Evolutionary conservation across 2,113 vertebrate species (phyloP), one percentile per base, ranked within the genome.

Genomic region (Ramphastos sulfuratus): DNA sequence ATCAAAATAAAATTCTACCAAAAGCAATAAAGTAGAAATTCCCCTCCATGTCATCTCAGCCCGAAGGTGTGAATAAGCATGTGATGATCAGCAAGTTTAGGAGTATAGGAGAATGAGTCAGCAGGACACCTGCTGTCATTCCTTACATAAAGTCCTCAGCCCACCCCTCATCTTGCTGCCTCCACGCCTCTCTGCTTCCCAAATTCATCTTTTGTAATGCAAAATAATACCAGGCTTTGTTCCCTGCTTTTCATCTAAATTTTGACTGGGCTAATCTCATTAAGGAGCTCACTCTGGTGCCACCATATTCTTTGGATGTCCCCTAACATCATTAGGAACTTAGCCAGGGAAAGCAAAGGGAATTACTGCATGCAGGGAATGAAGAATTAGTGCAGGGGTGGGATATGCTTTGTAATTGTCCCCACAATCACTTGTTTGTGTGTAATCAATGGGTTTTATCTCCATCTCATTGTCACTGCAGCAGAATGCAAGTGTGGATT

Each of bases 251-350:
- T 97, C 96, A 97, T 96, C 95, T 96, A 96, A 97, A 98, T 97
- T 90, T 82, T 96, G 97, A 97, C 91, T 92, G 55, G 2, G 61
- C 93, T 98, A 97, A 98, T 98, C 97, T 97, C 95, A 95, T 98
- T 96, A 97, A 94, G 39, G 81, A 95, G 82, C 96, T 93, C 93
- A 95, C 91, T 93, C 87, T 64, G 71, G 85, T 94, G 96, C 89
- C 94, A 94, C 42, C 15, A 24, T 90, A 95, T 94, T 97, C 87
- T 96, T 74, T 61, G 71, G 59, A 63, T 96, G 94, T 89, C 87
- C 89, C 95, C 73, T 93, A 91, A 95, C 87, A 93, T 83, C 96
- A 96, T 95, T 97, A 96, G 82, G 81, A 93, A 92, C 54, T 94
- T 95, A 96, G 89, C 85, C 85, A 52, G 80, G 87, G 80, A 67